Evolutionary conservation across 2,797 vertebrate species (phyloP).

Genomic region (Enoplosus armatus): DNA sequence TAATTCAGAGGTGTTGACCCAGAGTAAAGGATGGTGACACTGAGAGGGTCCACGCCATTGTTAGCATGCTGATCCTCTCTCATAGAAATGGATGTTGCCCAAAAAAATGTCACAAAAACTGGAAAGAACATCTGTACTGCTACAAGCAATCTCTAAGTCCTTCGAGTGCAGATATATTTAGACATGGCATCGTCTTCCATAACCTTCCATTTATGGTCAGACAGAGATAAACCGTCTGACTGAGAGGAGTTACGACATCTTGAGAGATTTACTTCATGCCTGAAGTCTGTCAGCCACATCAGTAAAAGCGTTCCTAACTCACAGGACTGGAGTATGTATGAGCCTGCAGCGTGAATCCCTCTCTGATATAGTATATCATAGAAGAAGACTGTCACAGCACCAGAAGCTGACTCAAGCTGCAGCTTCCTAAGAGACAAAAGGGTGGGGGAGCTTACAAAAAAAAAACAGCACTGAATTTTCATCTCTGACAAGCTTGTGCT

Average conservation of each 20-base stretch:
- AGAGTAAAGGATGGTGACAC: slow-evolving; percentile 11
- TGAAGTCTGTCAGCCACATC: slow-evolving; percentile 30
- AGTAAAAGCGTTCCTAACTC: slow-evolving; percentile 11
- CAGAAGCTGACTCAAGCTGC: slow-evolving; percentile 17
- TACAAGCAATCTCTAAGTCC: slow-evolving; percentile 42
- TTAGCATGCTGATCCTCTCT: not conserved
- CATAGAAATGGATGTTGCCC: not conserved
- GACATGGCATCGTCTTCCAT: slow-evolving; percentile 46
- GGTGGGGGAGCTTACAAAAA: slow-evolving; percentile 1
- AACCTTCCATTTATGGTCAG: slow-evolving; percentile 59
- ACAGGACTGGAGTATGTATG: slow-evolving; percentile 8
- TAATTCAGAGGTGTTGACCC: slow-evolving; percentile 10
- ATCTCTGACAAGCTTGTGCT: slow-evolving; percentile 13
- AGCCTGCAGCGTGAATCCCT: not conserved
- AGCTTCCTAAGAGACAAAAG: slow-evolving; percentile 6
- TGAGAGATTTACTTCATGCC: slow-evolving; percentile 48
- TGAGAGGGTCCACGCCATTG: not conserved
- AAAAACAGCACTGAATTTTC: not conserved
- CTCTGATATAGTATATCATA: slow-evolving; percentile 2
- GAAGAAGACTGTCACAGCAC: slow-evolving; percentile 28
- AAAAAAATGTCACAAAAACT: slow-evolving; percentile 33
- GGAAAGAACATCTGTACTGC: slow-evolving; percentile 53
- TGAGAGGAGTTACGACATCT: slow-evolving; percentile 36
- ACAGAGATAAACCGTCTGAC: slow-evolving; percentile 42
- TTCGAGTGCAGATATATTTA: slow-evolving; percentile 62